phyloP scores from a whole-genome alignment of 92 coral and sea anemone genomes.

The Palythoa grandiflora region DNA sequence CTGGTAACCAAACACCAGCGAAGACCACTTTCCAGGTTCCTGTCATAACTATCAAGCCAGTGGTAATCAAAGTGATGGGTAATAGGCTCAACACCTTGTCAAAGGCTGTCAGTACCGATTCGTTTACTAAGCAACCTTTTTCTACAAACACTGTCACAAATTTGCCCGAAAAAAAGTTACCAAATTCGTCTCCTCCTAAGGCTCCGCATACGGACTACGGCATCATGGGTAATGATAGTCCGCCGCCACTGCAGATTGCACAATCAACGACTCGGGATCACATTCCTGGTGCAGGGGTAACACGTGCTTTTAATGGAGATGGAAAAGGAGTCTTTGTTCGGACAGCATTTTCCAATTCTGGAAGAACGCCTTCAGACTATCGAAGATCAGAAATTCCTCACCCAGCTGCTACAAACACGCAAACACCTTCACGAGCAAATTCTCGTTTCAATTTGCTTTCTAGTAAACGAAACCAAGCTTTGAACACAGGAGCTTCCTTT shows the following conservation, averaged over 20 bases:
- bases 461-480: background rate
- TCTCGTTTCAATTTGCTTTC: background rate
- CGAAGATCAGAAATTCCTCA: slow-evolving; percentile 30
- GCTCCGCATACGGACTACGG: slow-evolving; percentile 12
- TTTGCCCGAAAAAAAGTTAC: background rate
- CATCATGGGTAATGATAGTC: slow-evolving; percentile 36
- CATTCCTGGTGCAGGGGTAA: slow-evolving; percentile 24
- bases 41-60: slow-evolving; percentile 34
- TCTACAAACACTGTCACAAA: slow-evolving; percentile 20
- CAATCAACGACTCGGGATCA: slow-evolving; percentile 21
- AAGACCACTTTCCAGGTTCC: slow-evolving; percentile 1
- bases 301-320: slow-evolving; percentile 3
- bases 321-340: slow-evolving; percentile 36
- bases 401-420: background rate
- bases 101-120: slow-evolving; percentile 19
- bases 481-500: background rate
- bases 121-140: background rate
- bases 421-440: background rate
- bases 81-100: slow-evolving; percentile 8
- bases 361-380: slow-evolving; percentile 31
- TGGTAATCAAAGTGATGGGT: slow-evolving; percentile 10
- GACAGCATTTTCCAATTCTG: slow-evolving; percentile 14
- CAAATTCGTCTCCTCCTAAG: background rate
- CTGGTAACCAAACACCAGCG: background rate
- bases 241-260: background rate